Evolutionary conservation across 30 jellyfish, hydroid and myxozoan species (phyloP).

Genomic region (Turritopsis dohrnii): DNA sequence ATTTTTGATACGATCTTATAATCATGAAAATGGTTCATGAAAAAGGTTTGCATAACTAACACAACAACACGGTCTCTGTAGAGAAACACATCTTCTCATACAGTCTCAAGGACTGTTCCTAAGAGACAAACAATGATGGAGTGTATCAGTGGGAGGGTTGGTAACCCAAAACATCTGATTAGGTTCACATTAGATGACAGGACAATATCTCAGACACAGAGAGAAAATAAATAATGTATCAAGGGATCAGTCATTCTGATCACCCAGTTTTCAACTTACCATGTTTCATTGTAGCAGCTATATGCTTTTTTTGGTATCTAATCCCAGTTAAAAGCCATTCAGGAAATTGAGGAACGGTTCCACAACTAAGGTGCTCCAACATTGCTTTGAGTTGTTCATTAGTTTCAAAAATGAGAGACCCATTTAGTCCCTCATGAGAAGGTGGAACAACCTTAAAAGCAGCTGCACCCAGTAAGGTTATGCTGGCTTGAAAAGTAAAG

Average conservation of each 20-base stretch:
- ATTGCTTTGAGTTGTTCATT: neutral
- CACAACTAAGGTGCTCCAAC: neutral
- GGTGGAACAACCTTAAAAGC: no score
- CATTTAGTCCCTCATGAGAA: no score
- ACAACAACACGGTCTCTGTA: neutral
- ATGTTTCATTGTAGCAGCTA: neutral
- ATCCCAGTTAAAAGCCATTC: neutral
- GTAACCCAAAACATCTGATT: no score
- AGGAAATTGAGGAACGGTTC: neutral
- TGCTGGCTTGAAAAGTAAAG: neutral
- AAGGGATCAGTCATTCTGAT: neutral
- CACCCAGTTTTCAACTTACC: neutral
- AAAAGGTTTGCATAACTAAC: neutral
- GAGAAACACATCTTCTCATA: neutral
- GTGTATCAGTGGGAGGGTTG: no score
- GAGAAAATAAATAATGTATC: no score
- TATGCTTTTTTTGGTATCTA: slow-evolving; percentile 1
- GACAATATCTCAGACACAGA: no score
- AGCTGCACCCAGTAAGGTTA: neutral
- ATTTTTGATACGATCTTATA: neutral
- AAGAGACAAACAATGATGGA: no score
- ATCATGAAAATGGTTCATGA: neutral
- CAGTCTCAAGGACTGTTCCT: no score
- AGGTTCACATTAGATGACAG: no score
- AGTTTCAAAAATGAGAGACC: neutral